Evolutionary conservation across 2,113 vertebrate genomes (phyloP), one percentile per base, ranked within the genome.

Genomic region (Telmatochromis sp.): DNA sequence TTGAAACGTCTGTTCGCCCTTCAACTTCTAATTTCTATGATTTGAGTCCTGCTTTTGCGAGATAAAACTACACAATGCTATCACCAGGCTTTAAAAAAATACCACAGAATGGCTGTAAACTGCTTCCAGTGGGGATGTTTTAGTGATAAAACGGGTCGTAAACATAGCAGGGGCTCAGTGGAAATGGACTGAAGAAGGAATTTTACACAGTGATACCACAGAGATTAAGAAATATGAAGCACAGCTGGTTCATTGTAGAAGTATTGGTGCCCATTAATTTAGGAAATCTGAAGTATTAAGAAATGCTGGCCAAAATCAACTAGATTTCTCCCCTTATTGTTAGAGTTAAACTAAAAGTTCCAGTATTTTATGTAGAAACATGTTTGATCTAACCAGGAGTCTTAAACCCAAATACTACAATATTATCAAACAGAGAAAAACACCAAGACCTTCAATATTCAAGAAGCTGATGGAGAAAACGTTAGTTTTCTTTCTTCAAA

Each of bases 341-440:
- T 78, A 12, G 14, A 10, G 0, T 50, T 19, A 19, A 28, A 28
- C 0, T 0, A 50, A 78, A 31, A 28, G 0, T 1, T 50, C 26
- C 15, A 47, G 2, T 19, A 31, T 78, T 50, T 19, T 5, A 78
- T 78, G 5, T 31, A 31, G 40, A 50, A 28, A 31, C 42, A n/a
- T 50, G 73, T 31, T 28, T 75, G 42, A 0, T 26, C 40, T 45
- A 1, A 73, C 8, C 13, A 73, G 40, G 9, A 31, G 71, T 50
- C 15, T 1, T 78, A 50, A 33, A 78, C 45, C 10, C 73, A 51
- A 78, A 50, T 50, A 78, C 45, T 8, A 51, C 45, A 31, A 31
- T 33, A 19, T 78, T 33, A 78, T 3, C 26, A 75, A 75, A 47
- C 21, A 28, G 42, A 65, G 35, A 47, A 47, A 28, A 5, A 28